A percentile compares a stretch with the other conserved stretches of the same genome.
Conservation (phyloP, 92 coral and sea anemone species). For the Pocillopora meandrina region DNA sequence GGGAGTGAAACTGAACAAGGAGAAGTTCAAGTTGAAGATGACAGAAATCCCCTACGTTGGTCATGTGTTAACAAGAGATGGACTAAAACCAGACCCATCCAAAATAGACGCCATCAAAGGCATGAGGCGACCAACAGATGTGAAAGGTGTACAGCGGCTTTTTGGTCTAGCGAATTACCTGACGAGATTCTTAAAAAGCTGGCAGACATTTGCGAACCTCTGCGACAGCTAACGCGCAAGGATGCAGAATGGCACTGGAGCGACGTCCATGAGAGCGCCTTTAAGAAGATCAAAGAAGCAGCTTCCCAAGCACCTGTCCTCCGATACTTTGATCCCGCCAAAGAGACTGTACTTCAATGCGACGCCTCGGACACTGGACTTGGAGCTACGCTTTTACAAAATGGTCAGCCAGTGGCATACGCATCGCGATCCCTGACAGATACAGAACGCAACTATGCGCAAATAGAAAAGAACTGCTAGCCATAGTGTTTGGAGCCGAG, state of each 20-base stretch:
- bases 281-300: constrained; percentile 19
- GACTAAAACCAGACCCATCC: too few species aligned
- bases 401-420: constrained; percentile 27
- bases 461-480: constrained; percentile 15
- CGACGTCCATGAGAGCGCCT: constrained; percentile 19
- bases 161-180: constrained; percentile 26
- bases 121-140: too few species aligned
- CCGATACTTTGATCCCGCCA: constrained; percentile 14
- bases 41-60: too few species aligned
- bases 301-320: constrained; percentile 24
- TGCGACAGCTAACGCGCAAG: constrained; percentile 13
- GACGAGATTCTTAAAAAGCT: constrained; percentile 16
- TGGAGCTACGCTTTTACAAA: constrained; percentile 22
- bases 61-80: too few species aligned
- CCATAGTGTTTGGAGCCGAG: constrained; percentile 21
- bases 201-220: constrained; percentile 24
- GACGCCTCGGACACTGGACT: constrained; percentile 37
- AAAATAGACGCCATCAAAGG: too few species aligned
- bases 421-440: constrained; percentile 13
- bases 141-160: too few species aligned
- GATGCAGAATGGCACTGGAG: constrained; percentile 30
- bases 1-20: too few species aligned
- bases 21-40: too few species aligned
- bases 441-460: constrained; percentile 29
- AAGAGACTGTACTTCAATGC: constrained; percentile 21